These are phyloP conservation scores for Patiria pectinifera DNA, from an alignment of 53 echinoderm and acorn worm species.

Conservation along the genomic window DNA sequence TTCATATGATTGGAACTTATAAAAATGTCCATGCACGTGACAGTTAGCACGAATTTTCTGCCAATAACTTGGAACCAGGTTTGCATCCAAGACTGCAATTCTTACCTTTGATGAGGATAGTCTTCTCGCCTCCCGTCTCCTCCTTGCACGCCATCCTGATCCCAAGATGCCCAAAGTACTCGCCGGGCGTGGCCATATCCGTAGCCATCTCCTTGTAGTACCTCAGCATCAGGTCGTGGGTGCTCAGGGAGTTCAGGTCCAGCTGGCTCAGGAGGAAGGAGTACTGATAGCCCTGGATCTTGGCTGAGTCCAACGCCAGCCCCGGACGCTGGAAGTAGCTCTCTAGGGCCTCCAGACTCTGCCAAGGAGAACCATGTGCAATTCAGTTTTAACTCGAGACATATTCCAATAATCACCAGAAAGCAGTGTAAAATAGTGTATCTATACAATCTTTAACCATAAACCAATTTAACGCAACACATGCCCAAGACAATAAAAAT, in stretches of 20 bases:
- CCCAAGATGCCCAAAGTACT: slow-evolving; percentile 84
- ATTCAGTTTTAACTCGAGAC: too few relatives aligned
- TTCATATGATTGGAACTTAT: too few relatives aligned
- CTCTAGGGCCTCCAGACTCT: slow-evolving; percentile 85
- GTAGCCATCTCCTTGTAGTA: slow-evolving; percentile 78
- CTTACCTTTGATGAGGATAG: slow-evolving; percentile 83
- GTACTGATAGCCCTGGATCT: slow-evolving; percentile 74
- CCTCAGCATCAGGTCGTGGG: slow-evolving; percentile 77
- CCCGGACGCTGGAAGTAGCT: slow-evolving; percentile 84
- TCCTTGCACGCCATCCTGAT: slow-evolving; percentile 80
- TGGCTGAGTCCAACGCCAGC: slow-evolving; percentile 66
- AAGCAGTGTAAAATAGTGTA: too few relatives aligned
- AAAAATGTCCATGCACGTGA: too few relatives aligned
- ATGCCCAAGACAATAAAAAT: too few relatives aligned
- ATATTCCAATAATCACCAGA: too few relatives aligned
- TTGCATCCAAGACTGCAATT: background rate
- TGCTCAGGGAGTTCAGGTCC: slow-evolving; percentile 75
- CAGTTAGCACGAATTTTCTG: too few relatives aligned
- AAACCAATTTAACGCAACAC: too few relatives aligned
- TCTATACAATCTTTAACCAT: too few relatives aligned
- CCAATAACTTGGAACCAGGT: background rate
- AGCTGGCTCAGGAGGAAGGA: slow-evolving; percentile 70
- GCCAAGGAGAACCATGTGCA: background rate
- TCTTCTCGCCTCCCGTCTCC: slow-evolving; percentile 66
- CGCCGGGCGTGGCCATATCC: slow-evolving; percentile 79